A percentile compares a stretch with the other conserved stretches of the same genome.
phyloP scores from a whole-genome alignment of 2,888 invertebrate species.

The Callinectes sapidus region DNA sequence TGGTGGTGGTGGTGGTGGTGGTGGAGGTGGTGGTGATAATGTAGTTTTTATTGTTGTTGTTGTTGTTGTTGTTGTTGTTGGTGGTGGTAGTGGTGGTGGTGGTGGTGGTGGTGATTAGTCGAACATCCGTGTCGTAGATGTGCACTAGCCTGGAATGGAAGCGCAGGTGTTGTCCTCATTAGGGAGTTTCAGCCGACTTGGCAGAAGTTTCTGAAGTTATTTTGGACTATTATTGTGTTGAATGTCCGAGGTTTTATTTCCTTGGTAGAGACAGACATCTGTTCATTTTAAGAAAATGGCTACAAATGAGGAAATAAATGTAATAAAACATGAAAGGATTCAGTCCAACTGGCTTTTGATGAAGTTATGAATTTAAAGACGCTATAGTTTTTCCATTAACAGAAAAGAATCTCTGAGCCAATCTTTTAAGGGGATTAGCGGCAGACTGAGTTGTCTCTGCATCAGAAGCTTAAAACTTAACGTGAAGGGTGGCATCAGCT shows the following conservation, averaged over 20 bases:
- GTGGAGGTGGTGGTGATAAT: neutral
- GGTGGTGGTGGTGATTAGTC: neutral
- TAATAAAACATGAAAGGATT: neutral
- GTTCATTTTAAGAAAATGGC: neutral
- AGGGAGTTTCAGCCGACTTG: neutral
- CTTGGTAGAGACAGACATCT: neutral
- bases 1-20: neutral
- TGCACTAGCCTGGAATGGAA: neutral
- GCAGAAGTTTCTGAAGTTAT: neutral
- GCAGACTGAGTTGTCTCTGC: neutral
- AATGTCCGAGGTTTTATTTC: neutral
- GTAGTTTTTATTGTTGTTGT: neutral
- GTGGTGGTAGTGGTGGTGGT: neutral
- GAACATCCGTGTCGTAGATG: neutral
- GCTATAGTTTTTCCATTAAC: neutral
- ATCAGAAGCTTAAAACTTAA: neutral
- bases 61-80: neutral
- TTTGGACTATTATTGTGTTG: neutral
- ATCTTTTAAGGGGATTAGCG: neutral
- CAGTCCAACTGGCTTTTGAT: too few species aligned
- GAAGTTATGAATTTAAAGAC: too few species aligned
- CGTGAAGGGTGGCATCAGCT: neutral
- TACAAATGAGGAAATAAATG: neutral
- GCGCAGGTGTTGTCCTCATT: neutral
- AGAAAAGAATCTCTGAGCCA: neutral